A percentile compares a stretch with the other conserved stretches of the same genome.
Conservation (phyloP, 2,888 invertebrate species). For the Mesopsocus fuscifrons region DNA sequence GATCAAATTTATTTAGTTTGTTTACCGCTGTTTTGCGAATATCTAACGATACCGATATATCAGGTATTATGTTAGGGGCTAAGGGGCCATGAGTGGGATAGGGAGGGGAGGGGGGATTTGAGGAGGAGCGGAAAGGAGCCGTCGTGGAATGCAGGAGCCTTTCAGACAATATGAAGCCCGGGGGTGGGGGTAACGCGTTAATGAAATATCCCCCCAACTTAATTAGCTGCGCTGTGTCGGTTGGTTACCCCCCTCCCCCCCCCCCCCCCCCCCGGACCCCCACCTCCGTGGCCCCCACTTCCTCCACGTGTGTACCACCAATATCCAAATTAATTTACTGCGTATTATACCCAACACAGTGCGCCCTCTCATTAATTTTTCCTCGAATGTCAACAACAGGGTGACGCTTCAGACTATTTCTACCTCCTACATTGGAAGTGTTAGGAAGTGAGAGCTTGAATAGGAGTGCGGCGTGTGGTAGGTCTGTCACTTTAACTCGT, state of each 20-base stretch:
- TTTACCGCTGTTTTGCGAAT: too few species aligned
- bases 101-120: not conserved
- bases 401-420: not conserved
- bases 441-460: too few species aligned
- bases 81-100: not conserved
- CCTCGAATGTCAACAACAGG: conserved; percentile 1
- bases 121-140: not conserved
- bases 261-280: not conserved
- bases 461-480: too few species aligned
- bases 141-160: conserved; percentile 8
- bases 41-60: too few species aligned
- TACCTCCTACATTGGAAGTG: too few species aligned
- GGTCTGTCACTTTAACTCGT: too few species aligned
- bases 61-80: too few species aligned
- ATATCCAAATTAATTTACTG: conserved; percentile 10
- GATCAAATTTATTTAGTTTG: too few species aligned
- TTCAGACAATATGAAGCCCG: conserved; percentile 9
- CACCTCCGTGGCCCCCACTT: not conserved
- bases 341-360: conserved; percentile 8
- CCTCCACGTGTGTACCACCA: conserved; percentile 9
- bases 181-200: conserved; percentile 9
- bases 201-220: conserved; percentile 11
- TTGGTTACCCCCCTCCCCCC: conserved; percentile 9
- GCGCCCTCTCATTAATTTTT: conserved; percentile 8
- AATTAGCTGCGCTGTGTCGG: conserved; percentile 11